Percentiles rank a stretch among this genome's conserved stretches.
These are phyloP conservation scores for Liodrosophila aerea DNA, from an alignment of 2,888 invertebrate genomes.

Conservation along the genomic window DNA sequence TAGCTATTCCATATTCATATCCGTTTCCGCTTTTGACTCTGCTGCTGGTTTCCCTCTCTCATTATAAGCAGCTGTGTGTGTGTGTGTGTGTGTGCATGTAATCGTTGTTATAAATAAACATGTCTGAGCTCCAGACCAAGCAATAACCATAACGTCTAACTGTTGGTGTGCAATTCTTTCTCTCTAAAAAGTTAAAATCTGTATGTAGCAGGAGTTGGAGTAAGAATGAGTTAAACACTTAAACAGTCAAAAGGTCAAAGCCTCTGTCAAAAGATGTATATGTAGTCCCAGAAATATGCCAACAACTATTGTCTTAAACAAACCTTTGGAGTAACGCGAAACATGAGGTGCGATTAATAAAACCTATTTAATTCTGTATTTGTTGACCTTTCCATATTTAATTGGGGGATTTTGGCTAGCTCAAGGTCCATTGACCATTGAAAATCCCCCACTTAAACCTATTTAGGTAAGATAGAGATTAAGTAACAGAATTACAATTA, in stretches of 20 bases:
- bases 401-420: too few species aligned
- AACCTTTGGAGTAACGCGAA: too few species aligned
- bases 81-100: background rate
- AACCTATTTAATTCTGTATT: too few species aligned
- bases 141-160: constrained; percentile 47
- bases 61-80: background rate
- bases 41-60: background rate
- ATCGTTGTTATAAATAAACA: constrained; percentile 55
- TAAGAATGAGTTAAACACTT: constrained; percentile 11
- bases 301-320: too few species aligned
- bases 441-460: too few species aligned
- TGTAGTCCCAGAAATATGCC: too few species aligned
- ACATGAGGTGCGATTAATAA: too few species aligned
- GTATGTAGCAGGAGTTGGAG: background rate
- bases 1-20: constrained; percentile 18
- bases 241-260: constrained; percentile 26
- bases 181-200: constrained; percentile 10
- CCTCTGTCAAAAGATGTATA: background rate
- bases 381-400: too few species aligned
- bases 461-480: too few species aligned
- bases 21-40: constrained; percentile 8
- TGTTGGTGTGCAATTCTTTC: constrained; percentile 15
- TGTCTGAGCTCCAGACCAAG: constrained; percentile 46
- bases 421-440: too few species aligned
- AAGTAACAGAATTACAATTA: too few species aligned